Evolutionary conservation across 2,113 vertebrate genomes (phyloP), one percentile per base, ranked within the genome.

Genomic region (Pithys albifrons): DNA sequence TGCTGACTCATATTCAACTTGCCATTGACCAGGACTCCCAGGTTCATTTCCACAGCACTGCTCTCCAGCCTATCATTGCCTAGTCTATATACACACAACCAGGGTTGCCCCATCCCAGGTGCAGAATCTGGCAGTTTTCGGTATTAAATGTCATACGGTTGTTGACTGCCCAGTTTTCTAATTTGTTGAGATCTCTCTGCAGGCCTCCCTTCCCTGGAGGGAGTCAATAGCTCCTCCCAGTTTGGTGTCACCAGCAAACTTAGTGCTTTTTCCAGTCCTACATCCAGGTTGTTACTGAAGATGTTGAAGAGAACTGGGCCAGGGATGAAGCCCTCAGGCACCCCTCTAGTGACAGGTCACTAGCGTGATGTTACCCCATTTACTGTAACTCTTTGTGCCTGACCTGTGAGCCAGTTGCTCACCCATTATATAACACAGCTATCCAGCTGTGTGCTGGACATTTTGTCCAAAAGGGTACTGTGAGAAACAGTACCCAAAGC

Each of bases 191-290:
- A 62, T 62, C 61, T 46, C 54, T 46, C 28, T 69, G n/a, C 52
- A 69, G 10, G 19, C 3, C 1, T 31, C 41, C 61, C 29, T n/a
- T 8, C 20, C 14, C 6, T 27, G 1, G 0, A 83, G 39, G 25
- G 29, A 48, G 11, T 20, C 0, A 0, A 48, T 6, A 48, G 41
- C 41, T 83, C 7, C 54, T 48, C 25, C 24, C 39, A 41, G 0
- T 62, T 35, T 31, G n/a, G n/a, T 31, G 17, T 15, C 2, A 3
- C 6, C 20, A 6, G 19, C 28, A 61, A 69, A 48, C 16, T 14
- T 39, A 39, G 25, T 19, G 11, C 25, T 62, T 11, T 19, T 83
- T 22, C 5, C 4, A 81, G 33, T 69, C 6, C 20, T 27, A n/a
- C 3, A 18, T n/a, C 20, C 24, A 69, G 25, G 20, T 41, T 0